Evolutionary conservation across 2,113 vertebrate species (phyloP).

Genomic region (Calyptomena viridis): DNA sequence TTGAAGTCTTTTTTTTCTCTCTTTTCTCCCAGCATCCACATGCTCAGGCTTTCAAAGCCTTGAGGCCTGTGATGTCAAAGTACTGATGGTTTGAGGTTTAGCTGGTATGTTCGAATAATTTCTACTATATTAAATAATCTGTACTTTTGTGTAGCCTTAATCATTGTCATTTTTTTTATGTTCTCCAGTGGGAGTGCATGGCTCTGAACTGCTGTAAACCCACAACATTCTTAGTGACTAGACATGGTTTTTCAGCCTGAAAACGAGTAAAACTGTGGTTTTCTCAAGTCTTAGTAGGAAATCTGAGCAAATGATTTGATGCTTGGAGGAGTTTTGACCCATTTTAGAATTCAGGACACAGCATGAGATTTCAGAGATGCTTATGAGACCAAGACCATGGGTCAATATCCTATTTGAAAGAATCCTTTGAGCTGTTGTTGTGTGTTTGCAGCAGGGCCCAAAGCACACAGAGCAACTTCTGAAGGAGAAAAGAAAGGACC

Average conservation of each 20-base stretch:
- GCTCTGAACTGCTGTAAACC: background rate
- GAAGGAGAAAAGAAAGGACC: background rate
- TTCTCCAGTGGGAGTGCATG: background rate
- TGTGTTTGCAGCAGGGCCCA: background rate
- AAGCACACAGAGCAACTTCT: background rate
- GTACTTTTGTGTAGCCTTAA: background rate
- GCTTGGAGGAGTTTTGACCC: slow-evolving; percentile 20
- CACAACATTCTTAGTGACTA: background rate
- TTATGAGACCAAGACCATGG: background rate
- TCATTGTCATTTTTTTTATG: background rate
- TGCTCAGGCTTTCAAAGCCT: background rate
- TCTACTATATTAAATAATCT: background rate
- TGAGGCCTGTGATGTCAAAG: background rate
- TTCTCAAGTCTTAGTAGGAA: background rate
- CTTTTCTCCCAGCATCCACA: background rate
- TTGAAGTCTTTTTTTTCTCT: background rate
- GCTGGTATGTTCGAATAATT: background rate
- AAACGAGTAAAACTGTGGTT: background rate
- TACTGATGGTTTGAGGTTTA: background rate
- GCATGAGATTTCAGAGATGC: background rate
- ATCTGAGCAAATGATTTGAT: background rate
- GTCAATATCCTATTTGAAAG: background rate
- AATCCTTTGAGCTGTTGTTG: background rate
- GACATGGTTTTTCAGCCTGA: background rate
- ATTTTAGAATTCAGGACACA: slow-evolving; percentile 12